These are phyloP conservation scores for Amphipyra berbera DNA, from an alignment of 2,888 invertebrate genomes.

Conservation along the genomic window DNA sequence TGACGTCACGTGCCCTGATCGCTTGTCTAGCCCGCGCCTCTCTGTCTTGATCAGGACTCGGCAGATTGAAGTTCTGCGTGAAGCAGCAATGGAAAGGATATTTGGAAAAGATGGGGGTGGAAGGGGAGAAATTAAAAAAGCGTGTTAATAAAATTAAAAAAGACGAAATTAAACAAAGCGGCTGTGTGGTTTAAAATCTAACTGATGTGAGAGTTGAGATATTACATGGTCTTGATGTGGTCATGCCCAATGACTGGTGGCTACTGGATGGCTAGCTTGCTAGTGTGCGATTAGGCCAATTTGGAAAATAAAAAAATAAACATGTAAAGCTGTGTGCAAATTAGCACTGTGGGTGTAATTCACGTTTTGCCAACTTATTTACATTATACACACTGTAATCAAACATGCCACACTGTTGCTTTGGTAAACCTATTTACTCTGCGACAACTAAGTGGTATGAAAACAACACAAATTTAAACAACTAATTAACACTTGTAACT, in stretches of 20 bases:
- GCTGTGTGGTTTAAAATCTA: conserved; percentile 69
- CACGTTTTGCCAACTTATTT: conserved; percentile 59
- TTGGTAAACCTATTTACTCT: conserved; percentile 56
- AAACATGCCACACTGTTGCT: conserved; percentile 81
- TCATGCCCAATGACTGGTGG: conserved; percentile 77
- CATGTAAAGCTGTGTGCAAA: conserved; percentile 65
- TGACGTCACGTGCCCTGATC: conserved; percentile 74
- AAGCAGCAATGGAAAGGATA: conserved; percentile 79
- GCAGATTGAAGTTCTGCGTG: conserved; percentile 87
- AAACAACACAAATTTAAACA: conserved; percentile 70
- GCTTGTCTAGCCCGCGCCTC: conserved; percentile 67
- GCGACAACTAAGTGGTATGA: conserved; percentile 67
- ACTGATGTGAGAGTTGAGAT: conserved; percentile 59
- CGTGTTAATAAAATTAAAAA: conserved; percentile 89
- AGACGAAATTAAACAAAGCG: conserved; percentile 78
- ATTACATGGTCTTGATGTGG: conserved; percentile 65
- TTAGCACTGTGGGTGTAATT: conserved; percentile 55
- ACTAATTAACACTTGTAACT: conserved; percentile 65
- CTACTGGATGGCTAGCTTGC: conserved; percentile 51
- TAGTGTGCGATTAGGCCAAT: conserved; percentile 46
- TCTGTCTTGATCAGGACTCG: conserved; percentile 76
- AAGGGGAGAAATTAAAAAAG: conserved; percentile 88
- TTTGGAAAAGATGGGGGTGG: conserved; percentile 81
- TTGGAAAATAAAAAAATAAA: conserved; percentile 36
- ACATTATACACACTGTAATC: conserved; percentile 74